Conservation (phyloP, 2,113 vertebrate species). For the Clinocottus analis region DNA sequence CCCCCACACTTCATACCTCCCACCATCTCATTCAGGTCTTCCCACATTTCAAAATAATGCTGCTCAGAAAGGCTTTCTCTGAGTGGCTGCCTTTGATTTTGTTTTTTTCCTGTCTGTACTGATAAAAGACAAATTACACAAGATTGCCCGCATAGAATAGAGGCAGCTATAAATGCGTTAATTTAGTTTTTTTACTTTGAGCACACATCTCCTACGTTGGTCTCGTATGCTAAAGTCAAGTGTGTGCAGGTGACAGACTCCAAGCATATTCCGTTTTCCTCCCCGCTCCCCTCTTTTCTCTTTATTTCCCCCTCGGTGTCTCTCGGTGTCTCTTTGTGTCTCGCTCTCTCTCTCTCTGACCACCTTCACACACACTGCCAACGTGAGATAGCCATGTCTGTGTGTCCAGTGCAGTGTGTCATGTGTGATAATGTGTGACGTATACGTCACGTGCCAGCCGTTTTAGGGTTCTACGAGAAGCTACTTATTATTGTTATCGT, state of each 20-base stretch:
- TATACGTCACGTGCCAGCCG: constrained; percentile 56
- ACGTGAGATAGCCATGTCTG: constrained; percentile 68
- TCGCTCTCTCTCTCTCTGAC: constrained; percentile 46
- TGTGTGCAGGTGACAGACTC: constrained; percentile 62
- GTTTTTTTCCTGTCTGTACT: constrained; percentile 12
- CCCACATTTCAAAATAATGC: constrained; percentile 49
- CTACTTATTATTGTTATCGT: constrained; percentile 81
- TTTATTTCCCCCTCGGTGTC: constrained; percentile 48
- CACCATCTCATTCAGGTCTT: constrained; percentile 51
- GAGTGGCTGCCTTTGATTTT: constrained; percentile 42
- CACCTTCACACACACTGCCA: constrained; percentile 65
- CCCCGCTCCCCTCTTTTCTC: constrained; percentile 22
- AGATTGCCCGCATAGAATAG: constrained; percentile 48
- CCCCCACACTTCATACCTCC: background rate
- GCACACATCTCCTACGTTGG: constrained; percentile 6
- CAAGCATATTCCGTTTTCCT: constrained; percentile 35
- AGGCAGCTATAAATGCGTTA: constrained; percentile 23
- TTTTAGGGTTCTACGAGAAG: constrained; percentile 75
- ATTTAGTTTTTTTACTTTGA: constrained; percentile 49
- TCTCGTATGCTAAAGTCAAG: constrained; percentile 50
- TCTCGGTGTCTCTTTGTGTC: constrained; percentile 66
- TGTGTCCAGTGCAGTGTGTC: constrained; percentile 70
- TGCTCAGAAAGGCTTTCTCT: constrained; percentile 44
- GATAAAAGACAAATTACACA: constrained; percentile 62
- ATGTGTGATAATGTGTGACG: constrained; percentile 73